These are phyloP conservation scores for Deilephila porcellus DNA, from an alignment of 2,888 invertebrate genomes.

Conservation along the genomic window DNA sequence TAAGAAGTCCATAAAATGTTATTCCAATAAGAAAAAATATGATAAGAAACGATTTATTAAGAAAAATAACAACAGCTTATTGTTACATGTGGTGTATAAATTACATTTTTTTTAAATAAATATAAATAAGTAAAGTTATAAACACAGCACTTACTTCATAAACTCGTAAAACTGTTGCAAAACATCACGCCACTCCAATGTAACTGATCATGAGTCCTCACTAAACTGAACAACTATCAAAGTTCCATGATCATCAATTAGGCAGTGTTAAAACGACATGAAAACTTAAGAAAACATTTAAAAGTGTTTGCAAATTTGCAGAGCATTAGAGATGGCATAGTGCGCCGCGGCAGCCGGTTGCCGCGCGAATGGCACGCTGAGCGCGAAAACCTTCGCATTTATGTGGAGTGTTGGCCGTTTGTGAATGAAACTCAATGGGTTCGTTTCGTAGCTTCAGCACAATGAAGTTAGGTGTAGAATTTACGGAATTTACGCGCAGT, in stretches of 20 bases:
- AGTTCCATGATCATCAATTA: slow-evolving; percentile 9
- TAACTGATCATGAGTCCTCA: slow-evolving; percentile 4
- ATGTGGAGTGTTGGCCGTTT: slow-evolving; percentile 46
- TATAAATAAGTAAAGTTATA: neutral
- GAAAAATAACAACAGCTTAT: too few relatives aligned
- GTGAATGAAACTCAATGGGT: slow-evolving; percentile 53
- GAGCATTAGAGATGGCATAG: slow-evolving; percentile 42
- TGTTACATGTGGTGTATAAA: too few relatives aligned
- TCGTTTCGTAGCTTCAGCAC: slow-evolving; percentile 35
- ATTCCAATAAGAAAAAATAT: too few relatives aligned
- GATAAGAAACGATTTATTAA: too few relatives aligned
- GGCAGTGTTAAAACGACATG: neutral
- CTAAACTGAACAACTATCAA: neutral
- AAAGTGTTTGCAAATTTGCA: slow-evolving; percentile 43
- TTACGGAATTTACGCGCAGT: slow-evolving; percentile 28
- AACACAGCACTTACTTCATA: slow-evolving; percentile 48
- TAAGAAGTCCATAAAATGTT: too few relatives aligned
- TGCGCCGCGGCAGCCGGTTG: slow-evolving; percentile 51
- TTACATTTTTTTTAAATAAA: too few relatives aligned
- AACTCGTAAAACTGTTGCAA: slow-evolving; percentile 45
- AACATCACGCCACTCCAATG: slow-evolving; percentile 35
- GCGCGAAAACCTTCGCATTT: slow-evolving; percentile 54
- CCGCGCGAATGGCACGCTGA: slow-evolving; percentile 68
- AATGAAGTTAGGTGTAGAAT: slow-evolving; percentile 14
- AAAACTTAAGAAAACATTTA: neutral